A percentile compares a stretch with the other conserved stretches of the same genome.
Conservation (phyloP, 2,888 invertebrate genomes). For the Fragum sueziense region DNA sequence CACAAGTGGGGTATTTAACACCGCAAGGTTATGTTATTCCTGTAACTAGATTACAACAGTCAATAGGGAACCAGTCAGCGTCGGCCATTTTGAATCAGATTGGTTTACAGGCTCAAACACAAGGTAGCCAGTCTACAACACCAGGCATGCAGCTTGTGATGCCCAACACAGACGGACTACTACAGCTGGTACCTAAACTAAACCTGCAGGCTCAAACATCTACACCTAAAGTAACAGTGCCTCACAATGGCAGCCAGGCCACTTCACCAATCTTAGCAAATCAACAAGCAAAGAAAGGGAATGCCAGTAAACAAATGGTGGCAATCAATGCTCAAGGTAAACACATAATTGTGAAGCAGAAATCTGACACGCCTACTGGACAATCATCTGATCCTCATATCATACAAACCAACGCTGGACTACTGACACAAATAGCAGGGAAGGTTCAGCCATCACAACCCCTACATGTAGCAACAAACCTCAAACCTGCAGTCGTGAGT, state of each 20-base stretch:
- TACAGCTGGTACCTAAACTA: slow-evolving; percentile 34
- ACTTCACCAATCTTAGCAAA: not conserved
- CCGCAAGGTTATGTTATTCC: slow-evolving; percentile 66
- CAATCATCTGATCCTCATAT: not conserved
- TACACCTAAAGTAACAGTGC: slow-evolving; percentile 19
- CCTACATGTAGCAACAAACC: not conserved
- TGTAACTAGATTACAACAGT: slow-evolving; percentile 8
- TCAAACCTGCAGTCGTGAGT: slow-evolving; percentile 21
- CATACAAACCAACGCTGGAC: not conserved
- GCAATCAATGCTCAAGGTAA: slow-evolving; percentile 23
- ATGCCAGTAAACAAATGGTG: slow-evolving; percentile 1
- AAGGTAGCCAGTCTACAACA: not conserved
- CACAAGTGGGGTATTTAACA: slow-evolving; percentile 67
- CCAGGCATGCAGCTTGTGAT: slow-evolving; percentile 39
- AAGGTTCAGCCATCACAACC: not conserved
- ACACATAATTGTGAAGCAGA: slow-evolving; percentile 16
- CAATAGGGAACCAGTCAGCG: slow-evolving; percentile 6
- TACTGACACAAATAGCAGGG: not conserved
- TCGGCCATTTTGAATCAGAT: slow-evolving; percentile 29
- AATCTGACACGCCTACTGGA: not conserved
- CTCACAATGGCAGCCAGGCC: not conserved
- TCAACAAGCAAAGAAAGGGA: not conserved
- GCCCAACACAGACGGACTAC: slow-evolving; percentile 37
- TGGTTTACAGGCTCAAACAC: slow-evolving; percentile 12
- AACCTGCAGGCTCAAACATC: slow-evolving; percentile 26